A percentile compares a stretch with the other conserved stretches of the same genome.
phyloP scores from a whole-genome alignment of 64 coral and sea anemone genomes.

The Orbicella faveolata region DNA sequence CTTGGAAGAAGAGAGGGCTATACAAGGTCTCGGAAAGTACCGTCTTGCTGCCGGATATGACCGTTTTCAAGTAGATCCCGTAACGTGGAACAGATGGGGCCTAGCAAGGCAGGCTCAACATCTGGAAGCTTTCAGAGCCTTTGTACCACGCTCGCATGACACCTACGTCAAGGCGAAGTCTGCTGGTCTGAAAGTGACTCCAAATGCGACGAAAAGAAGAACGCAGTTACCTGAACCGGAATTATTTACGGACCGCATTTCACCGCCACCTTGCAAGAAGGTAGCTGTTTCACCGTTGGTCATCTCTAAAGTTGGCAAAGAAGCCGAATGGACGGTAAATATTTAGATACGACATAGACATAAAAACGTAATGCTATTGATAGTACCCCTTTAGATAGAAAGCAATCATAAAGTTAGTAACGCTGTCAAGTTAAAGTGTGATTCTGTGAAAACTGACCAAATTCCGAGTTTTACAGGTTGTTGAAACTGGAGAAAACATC shows the following conservation, averaged over 20 bases:
- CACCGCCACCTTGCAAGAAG: conserved; percentile 18
- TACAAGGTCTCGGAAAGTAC: conserved; percentile 42
- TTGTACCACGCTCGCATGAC: conserved; percentile 27
- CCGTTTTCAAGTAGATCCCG: conserved; percentile 47
- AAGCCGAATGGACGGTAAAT: conserved; percentile 26
- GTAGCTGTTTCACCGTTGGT: conserved; percentile 38
- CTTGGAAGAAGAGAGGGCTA: conserved; percentile 29
- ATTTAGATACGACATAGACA: neutral
- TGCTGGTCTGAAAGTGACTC: conserved; percentile 47
- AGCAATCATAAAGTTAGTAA: no score
- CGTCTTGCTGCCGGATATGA: conserved; percentile 52
- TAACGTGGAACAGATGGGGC: conserved; percentile 56
- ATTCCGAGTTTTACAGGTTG: neutral
- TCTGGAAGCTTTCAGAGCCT: conserved; percentile 16
- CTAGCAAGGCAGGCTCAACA: conserved; percentile 40
- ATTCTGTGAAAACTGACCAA: neutral
- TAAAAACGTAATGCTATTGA: no score
- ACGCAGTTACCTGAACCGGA: conserved; percentile 45
- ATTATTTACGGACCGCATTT: conserved; percentile 9
- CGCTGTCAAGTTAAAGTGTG: conserved; percentile 1
- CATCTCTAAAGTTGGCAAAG: conserved; percentile 13
- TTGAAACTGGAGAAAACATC: neutral
- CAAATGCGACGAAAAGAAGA: conserved; percentile 35
- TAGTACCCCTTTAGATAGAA: no score
- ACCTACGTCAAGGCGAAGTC: conserved; percentile 42